Conservation (phyloP, 1,140 invertebrate genomes). For the Diorhabda sublineata region DNA sequence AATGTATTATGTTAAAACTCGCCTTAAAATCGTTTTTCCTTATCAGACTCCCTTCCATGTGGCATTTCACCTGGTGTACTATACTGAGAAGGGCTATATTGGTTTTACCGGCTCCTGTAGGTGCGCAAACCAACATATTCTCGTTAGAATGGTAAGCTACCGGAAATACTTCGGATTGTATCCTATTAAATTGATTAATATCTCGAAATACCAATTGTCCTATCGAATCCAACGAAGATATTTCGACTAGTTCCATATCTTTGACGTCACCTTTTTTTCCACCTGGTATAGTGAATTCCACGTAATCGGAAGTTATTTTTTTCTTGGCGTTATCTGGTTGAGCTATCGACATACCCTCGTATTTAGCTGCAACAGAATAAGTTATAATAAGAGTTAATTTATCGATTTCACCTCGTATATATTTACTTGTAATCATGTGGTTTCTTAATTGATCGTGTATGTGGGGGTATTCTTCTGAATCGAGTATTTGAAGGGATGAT, state of each 20-base stretch:
- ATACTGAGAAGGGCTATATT: constrained; percentile 95
- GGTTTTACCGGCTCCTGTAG: constrained; percentile 96
- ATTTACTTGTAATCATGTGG: constrained; percentile 32
- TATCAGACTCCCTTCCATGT: constrained; percentile 75
- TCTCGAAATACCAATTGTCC: constrained; percentile 83
- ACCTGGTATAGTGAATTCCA: constrained; percentile 86
- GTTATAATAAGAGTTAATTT: constrained; percentile 9
- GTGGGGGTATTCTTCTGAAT: constrained; percentile 34
- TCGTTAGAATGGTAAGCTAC: constrained; percentile 95
- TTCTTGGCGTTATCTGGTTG: constrained; percentile 57
- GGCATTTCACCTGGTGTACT: constrained; percentile 82
- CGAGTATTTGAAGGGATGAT: constrained; percentile 16
- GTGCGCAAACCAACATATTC: constrained; percentile 94
- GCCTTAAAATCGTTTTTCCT: constrained; percentile 93
- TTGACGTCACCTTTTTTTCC: constrained; percentile 59
- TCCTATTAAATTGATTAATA: constrained; percentile 83
- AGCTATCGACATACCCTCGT: constrained; percentile 31
- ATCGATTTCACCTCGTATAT: neutral
- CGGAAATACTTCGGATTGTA: constrained; percentile 89
- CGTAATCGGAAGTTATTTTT: constrained; percentile 68
- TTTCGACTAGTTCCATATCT: constrained; percentile 59
- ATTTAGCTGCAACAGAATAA: constrained; percentile 27
- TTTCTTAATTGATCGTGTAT: constrained; percentile 36
- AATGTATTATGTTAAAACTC: constrained; percentile 18
- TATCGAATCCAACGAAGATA: constrained; percentile 76